A percentile compares a stretch with the other conserved stretches of the same genome.
Evolutionary conservation across 2,888 invertebrate species (phyloP).

Genomic region (Drosophila setosimentum): DNA sequence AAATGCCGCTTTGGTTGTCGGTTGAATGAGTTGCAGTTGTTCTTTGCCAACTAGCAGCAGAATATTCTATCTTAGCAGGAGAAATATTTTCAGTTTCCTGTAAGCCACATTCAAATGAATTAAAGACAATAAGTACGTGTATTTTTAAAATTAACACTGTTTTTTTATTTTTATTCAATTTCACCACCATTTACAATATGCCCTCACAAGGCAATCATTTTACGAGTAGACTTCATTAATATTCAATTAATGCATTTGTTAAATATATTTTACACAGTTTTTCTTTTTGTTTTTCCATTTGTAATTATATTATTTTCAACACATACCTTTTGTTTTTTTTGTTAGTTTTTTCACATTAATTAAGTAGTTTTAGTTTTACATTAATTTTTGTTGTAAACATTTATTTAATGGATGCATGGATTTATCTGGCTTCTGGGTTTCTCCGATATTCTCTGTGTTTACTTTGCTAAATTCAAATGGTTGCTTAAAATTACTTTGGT

Average conservation of each 20-base stretch:
- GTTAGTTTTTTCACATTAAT: slow-evolving; percentile 51
- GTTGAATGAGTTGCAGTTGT: slow-evolving; percentile 6
- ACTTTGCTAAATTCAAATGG: slow-evolving; percentile 43
- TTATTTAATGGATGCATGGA: slow-evolving; percentile 44
- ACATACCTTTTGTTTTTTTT: slow-evolving; percentile 48
- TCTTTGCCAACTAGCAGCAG: not conserved
- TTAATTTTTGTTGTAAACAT: slow-evolving; percentile 49
- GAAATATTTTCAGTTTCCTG: not conserved
- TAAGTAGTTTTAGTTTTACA: slow-evolving; percentile 27
- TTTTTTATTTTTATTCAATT: slow-evolving; percentile 54
- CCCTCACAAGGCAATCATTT: slow-evolving; percentile 59
- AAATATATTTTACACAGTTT: slow-evolving; percentile 72
- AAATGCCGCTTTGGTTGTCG: slow-evolving; percentile 25
- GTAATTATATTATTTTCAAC: slow-evolving; percentile 37
- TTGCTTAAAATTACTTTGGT: slow-evolving; percentile 40
- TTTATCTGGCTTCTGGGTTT: slow-evolving; percentile 14
- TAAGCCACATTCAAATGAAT: not conserved
- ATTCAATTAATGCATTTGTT: slow-evolving; percentile 53
- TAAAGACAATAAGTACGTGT: not conserved
- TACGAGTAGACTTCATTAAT: slow-evolving; percentile 44
- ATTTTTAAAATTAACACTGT: slow-evolving; percentile 69
- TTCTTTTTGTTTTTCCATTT: slow-evolving; percentile 17
- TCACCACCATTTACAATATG: slow-evolving; percentile 76
- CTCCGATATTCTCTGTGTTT: slow-evolving; percentile 16
- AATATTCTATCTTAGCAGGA: not conserved